Base-by-base conservation (phyloP, 2,113 vertebrate genomes). In the Sorex fumeus region DNA sequence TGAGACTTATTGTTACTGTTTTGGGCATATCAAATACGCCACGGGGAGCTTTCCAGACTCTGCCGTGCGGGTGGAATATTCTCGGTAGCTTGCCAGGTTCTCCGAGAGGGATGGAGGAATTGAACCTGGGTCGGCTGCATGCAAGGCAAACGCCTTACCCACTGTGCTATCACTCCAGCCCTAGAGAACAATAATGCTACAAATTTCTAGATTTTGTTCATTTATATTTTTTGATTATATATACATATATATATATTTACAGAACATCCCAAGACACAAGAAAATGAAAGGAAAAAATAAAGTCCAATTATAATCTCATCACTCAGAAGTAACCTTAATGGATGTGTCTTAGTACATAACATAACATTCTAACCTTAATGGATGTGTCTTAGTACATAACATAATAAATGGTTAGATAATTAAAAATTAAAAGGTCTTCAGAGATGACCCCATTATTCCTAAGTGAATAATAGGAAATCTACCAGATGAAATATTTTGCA, bases 391-490 rank as follows among this genome's bases (percentile, higher is more conserved):
- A 94, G 43, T 57, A 78, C 15, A 57, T 21, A 87, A 71, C 19
- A 93, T 30, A 90, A 87, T 50, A 40, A 66, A 91, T 19, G 2
- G 60, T 53, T 74, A 60, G 40, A 76, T 80, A 83, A 91, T 78
- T 87, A 90, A 95, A 95, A 95, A 53, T 43, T 40, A 94, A 91
- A 95, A 72, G 57, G 77, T 93, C 74, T 87, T 19, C 69, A 0
- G 3, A 66, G 66, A 27, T 94, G 87, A 93, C 45, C 84, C 45
- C 30, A 82, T 84, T 79, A 88, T 77, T 78, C 93, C 40, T 77
- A 92, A 93, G 85, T 90, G 75, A 94, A 95, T 95, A 88, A 94
- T 83, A 89, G 79, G 86, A 94, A 94, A 85, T 47, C 23, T 60
- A 84, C 64, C 70, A 88, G 80, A 57, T 72, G 85, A 85, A 95